Base-by-base conservation (phyloP, 2,888 invertebrate species). In the Erebia ligea region DNA sequence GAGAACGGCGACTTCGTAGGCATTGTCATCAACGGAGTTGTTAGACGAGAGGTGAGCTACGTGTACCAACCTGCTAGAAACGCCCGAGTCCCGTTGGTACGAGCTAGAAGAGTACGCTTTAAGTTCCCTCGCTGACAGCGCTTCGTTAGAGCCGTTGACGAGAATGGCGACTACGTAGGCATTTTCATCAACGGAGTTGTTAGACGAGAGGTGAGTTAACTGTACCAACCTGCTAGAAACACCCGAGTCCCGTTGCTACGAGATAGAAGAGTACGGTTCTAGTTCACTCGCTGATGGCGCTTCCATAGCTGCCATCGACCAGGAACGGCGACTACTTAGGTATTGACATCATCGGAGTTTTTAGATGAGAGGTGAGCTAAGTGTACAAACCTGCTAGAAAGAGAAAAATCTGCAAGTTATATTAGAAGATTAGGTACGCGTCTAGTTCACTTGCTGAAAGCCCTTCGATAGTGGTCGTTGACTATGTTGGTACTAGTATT, bases 71-170 rank as follows among this genome's bases (percentile, higher is more conserved):
- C 17, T 9, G 8, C 52, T 52, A 52, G n/a, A n/a, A 52, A 52
- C 8, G 8, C n/a, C 50, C n/a, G 50, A 50, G 50, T n/a, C 2
- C 52, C 45, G 11, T 13, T 13, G 45, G 13, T 3, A 45, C 45
- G 96, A 96, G 80, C 85, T 96, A 48, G 96, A 96, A 79, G 94
- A 95, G 9, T 96, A 95, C 78, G 95, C 95, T 11, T 84, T 93
- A 10, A 86, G 92, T 21, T 92, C 95, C 6, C 84, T 96, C 1
- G 86, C 93, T 1, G 95, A 96, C 73, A 94, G 94, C 69, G 89
- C 95, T 8, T 96, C 95, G 0, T 83, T 96, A 0, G 95, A 95
- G 96, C 96, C 0, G 94, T 95, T 0, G 93, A 95, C 15, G 88
- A 93, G 6, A 86, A 90, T 56, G 95, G 95, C 5, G 89, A 95